A percentile compares a stretch with the other conserved stretches of the same genome.
These are phyloP conservation scores for Recurvirostra avosetta DNA, from an alignment of 2,113 vertebrate species.

Conservation along the genomic window DNA sequence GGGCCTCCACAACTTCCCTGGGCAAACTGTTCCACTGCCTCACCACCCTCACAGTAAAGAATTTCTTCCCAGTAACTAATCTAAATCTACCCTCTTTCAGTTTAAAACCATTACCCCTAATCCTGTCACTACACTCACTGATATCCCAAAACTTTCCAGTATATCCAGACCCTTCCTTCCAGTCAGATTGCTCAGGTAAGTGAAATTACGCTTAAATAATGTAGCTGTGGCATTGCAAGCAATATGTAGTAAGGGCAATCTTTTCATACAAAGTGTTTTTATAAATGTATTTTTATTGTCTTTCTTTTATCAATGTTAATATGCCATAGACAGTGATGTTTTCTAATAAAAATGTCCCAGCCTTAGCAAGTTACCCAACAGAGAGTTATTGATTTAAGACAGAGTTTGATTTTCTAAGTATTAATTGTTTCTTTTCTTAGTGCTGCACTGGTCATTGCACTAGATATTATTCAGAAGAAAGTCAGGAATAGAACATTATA, in stretches of 20 bases:
- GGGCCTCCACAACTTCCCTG: neutral
- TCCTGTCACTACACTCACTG: neutral
- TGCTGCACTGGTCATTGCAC: neutral
- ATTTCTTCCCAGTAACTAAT: neutral
- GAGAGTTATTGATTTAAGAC: neutral
- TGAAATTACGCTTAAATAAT: neutral
- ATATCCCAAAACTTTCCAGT: too few species aligned
- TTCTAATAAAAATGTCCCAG: neutral
- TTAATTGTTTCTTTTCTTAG: neutral
- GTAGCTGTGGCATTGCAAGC: neutral
- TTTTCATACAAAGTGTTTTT: neutral
- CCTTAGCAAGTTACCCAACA: neutral
- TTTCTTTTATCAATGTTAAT: neutral
- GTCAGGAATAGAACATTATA: neutral
- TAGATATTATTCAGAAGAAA: neutral
- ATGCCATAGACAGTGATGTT: neutral
- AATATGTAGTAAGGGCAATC: accelerated
- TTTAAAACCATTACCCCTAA: neutral
- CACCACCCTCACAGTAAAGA: neutral
- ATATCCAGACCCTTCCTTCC: neutral
- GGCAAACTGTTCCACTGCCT: neutral
- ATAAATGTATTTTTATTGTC: neutral
- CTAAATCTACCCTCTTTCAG: neutral
- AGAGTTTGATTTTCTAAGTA: neutral
- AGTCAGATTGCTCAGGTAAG: neutral